phyloP scores from a whole-genome alignment of 1,140 invertebrate species.

The Luehdorfia chinensis region DNA sequence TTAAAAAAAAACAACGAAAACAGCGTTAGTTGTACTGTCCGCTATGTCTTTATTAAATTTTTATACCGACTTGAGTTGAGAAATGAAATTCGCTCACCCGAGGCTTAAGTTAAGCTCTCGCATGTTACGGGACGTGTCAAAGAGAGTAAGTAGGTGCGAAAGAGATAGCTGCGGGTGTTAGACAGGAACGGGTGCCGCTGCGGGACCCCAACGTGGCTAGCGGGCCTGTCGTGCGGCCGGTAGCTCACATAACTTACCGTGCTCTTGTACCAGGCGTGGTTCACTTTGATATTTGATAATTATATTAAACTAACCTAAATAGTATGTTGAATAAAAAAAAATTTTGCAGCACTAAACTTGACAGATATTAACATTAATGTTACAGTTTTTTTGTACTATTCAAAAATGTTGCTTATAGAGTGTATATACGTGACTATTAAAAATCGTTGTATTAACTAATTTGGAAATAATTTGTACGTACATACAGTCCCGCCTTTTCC shows the following conservation, averaged over 20 bases:
- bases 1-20: too few relatives aligned
- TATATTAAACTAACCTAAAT: constrained; percentile 12
- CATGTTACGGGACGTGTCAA: constrained; percentile 39
- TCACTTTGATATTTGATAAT: constrained; percentile 36
- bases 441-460: neutral
- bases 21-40: too few relatives aligned
- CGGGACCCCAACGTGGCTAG: constrained; percentile 25
- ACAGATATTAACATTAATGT: neutral
- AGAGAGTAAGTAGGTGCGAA: constrained; percentile 22
- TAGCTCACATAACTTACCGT: constrained; percentile 43
- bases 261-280: constrained; percentile 27
- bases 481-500: too few relatives aligned
- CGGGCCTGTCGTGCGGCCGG: constrained; percentile 40
- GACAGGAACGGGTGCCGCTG: constrained; percentile 23
- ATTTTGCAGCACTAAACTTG: neutral
- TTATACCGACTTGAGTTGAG: constrained; percentile 23
- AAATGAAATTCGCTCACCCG: constrained; percentile 35
- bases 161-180: constrained; percentile 16
- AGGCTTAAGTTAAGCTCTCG: constrained; percentile 38
- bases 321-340: neutral
- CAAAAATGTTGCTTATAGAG: neutral
- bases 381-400: neutral
- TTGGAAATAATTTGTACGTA: neutral
- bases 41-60: constrained; percentile 36
- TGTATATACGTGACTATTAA: neutral